phyloP scores from a whole-genome alignment of 2,888 invertebrate genomes.

The Pycnomerus fuliginosus region DNA sequence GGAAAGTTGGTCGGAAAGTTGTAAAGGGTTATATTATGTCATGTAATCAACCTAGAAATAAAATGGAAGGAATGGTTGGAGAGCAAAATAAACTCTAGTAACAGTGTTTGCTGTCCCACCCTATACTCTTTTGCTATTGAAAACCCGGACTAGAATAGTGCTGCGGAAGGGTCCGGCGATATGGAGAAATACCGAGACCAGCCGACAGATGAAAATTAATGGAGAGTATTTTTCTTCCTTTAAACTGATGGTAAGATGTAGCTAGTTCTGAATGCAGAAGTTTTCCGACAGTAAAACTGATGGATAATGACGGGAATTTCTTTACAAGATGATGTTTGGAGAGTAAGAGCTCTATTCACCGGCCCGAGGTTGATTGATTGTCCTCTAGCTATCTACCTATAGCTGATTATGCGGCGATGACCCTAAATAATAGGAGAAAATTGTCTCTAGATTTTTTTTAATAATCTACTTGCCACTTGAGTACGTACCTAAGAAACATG shows the following conservation, averaged over 20 bases:
- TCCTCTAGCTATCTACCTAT: slow-evolving; percentile 3
- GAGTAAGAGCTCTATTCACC: slow-evolving; percentile 7
- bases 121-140: too few species aligned
- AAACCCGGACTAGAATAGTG: too few species aligned
- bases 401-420: slow-evolving; percentile 3
- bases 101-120: too few species aligned
- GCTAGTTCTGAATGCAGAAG: slow-evolving; percentile 40
- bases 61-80: too few species aligned
- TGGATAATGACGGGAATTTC: slow-evolving; percentile 26
- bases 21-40: too few species aligned
- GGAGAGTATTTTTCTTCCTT: slow-evolving; percentile 51
- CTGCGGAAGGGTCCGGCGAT: slow-evolving; percentile 9
- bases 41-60: too few species aligned
- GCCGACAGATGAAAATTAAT: slow-evolving; percentile 51
- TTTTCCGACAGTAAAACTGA: slow-evolving; percentile 30
- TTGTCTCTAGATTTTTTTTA: slow-evolving; percentile 18
- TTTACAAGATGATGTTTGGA: slow-evolving; percentile 3
- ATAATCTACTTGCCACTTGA: slow-evolving; percentile 21
- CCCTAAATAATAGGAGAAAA: slow-evolving; percentile 15
- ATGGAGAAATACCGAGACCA: neutral
- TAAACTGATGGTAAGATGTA: slow-evolving; percentile 49
- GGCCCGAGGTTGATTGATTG: slow-evolving; percentile 8
- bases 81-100: too few species aligned
- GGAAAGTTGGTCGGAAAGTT: too few species aligned
- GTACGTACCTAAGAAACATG: too few species aligned